Percentiles rank a stretch among this genome's conserved stretches.
Conservation (phyloP, 2,113 vertebrate species). For the Carlito syrichta region DNA sequence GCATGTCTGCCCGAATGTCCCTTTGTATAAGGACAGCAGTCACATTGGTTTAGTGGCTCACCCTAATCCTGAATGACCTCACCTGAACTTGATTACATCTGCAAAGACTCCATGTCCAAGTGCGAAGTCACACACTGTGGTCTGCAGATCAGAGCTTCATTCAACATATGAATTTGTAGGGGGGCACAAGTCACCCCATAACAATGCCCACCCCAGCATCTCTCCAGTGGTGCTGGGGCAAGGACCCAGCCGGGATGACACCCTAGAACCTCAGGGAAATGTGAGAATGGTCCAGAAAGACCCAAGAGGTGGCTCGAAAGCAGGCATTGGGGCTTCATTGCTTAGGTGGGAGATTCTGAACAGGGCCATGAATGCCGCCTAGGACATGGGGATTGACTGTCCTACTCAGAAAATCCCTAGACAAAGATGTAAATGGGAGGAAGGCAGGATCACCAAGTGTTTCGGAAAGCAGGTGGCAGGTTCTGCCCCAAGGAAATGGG, state of each 20-base stretch:
- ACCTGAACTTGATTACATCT: background rate
- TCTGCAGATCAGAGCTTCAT: background rate
- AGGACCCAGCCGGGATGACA: background rate
- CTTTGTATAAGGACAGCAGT: background rate
- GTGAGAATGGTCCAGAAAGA: background rate
- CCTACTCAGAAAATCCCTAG: no score
- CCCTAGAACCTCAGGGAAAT: background rate
- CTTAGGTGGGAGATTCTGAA: background rate
- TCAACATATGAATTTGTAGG: no score
- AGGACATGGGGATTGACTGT: accelerated
- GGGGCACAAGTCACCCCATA: background rate
- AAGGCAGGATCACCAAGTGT: accelerated
- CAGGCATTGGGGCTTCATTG: background rate
- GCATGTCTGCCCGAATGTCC: background rate
- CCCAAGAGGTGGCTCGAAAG: accelerated
- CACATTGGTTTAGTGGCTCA: accelerated
- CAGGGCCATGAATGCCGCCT: accelerated
- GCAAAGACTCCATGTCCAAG: background rate
- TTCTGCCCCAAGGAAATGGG: accelerated
- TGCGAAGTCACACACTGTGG: background rate
- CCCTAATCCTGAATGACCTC: background rate
- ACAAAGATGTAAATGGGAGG: background rate
- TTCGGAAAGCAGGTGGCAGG: background rate
- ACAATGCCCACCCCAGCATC: background rate
- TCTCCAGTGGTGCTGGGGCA: accelerated